phyloP scores from a whole-genome alignment of 2,797 vertebrate species.

The Bryconaethiops microstoma region DNA sequence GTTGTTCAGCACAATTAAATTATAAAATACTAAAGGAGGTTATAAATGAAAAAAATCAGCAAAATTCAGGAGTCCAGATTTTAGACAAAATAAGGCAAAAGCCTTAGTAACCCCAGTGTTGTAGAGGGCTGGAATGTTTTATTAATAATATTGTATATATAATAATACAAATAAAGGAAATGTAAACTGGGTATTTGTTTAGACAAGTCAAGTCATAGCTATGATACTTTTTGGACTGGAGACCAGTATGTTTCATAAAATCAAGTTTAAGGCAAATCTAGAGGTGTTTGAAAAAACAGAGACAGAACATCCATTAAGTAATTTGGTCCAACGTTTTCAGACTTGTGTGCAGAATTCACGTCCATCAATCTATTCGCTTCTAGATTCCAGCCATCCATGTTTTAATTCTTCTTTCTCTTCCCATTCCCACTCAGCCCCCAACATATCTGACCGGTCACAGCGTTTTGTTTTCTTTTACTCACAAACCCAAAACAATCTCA shows the following conservation, averaged over 20 bases:
- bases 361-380: slow-evolving; percentile 4
- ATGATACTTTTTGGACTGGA: background rate
- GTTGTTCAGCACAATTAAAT: background rate
- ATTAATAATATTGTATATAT: background rate
- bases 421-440: slow-evolving; percentile 39
- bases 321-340: slow-evolving; percentile 33
- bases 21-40: background rate
- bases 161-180: background rate
- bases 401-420: slow-evolving; percentile 28
- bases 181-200: background rate
- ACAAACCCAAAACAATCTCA: slow-evolving; percentile 66
- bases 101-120: slow-evolving; percentile 34
- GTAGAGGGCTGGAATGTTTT: background rate
- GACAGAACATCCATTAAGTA: slow-evolving; percentile 42
- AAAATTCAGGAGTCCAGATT: background rate
- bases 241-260: slow-evolving; percentile 53
- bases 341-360: background rate
- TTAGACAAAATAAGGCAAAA: background rate
- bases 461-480: slow-evolving; percentile 60
- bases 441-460: slow-evolving; percentile 60
- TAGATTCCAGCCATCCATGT: slow-evolving; percentile 10
- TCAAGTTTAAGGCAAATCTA: slow-evolving; percentile 62
- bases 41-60: background rate
- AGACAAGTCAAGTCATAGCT: slow-evolving; percentile 28
- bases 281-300: slow-evolving; percentile 63